A percentile compares a stretch with the other conserved stretches of the same genome.
Conservation (phyloP, 1,140 invertebrate genomes). For the Drosophila eugracilis region DNA sequence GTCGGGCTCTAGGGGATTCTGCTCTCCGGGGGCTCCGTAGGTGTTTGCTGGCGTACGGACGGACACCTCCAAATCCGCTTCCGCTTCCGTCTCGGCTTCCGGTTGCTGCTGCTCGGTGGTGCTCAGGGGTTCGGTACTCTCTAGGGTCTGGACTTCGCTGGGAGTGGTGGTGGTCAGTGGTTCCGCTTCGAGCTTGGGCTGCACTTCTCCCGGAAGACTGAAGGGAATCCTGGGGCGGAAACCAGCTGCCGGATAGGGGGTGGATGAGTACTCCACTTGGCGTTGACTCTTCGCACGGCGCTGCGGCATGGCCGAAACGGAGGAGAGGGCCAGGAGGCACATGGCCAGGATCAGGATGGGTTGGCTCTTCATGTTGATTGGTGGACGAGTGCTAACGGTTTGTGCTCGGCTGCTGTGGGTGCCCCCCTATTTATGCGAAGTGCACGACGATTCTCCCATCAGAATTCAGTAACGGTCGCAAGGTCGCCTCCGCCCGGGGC, state of each 20-base stretch:
- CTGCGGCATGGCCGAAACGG: slow-evolving; percentile 53
- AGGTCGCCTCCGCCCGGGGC: slow-evolving; percentile 42
- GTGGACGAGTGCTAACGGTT: slow-evolving; percentile 64
- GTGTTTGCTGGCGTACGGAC: slow-evolving; percentile 67
- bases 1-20: slow-evolving; percentile 44
- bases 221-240: slow-evolving; percentile 74
- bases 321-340: slow-evolving; percentile 33
- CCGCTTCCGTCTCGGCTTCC: slow-evolving; percentile 26
- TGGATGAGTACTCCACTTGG: slow-evolving; percentile 71
- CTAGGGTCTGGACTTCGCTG: slow-evolving; percentile 49
- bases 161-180: slow-evolving; percentile 29
- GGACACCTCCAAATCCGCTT: slow-evolving; percentile 48
- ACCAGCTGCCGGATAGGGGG: slow-evolving; percentile 75
- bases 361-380: slow-evolving; percentile 41
- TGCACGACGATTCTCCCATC: slow-evolving; percentile 62
- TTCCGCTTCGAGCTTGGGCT: slow-evolving; percentile 54
- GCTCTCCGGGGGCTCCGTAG: slow-evolving; percentile 54
- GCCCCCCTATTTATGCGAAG: slow-evolving; percentile 62
- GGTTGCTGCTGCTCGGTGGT: slow-evolving; percentile 40
- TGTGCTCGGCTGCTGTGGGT: slow-evolving; percentile 68
- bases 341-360: slow-evolving; percentile 44
- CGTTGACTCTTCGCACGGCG: slow-evolving; percentile 68
- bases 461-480: slow-evolving; percentile 81
- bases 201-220: slow-evolving; percentile 63
- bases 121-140: slow-evolving; percentile 36